Base-by-base conservation (phyloP, 2,888 invertebrate species). In the Meandrusa payeni region DNA sequence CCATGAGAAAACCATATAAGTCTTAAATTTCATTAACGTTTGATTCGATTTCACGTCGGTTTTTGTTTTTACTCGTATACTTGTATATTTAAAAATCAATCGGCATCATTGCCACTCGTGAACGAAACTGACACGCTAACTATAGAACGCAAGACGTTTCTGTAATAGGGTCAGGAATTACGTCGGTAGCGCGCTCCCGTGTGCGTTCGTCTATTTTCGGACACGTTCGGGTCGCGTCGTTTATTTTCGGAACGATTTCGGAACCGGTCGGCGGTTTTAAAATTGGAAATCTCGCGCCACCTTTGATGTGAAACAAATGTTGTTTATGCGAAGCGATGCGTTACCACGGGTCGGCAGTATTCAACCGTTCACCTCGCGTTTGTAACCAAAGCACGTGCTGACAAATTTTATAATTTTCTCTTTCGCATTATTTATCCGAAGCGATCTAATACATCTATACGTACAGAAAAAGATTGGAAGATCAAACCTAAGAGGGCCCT, bases 121-220 rank as follows among this genome's bases (percentile, higher is more conserved):
- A 38, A 12, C 9, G 19, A 46, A 39, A 29, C 9, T n/a, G 28
- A 22, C 17, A 23, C 34, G 48, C 57, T 61, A 58, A 49, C 39
- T 55, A 55, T 54, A 59, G 57, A 47, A 49, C 47, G 54, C 52
- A 72, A 66, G 68, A 73, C 71, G 71, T 75, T 74, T 78, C 68
- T 74, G 81, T 69, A 85, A 81, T 83, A 82, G 82, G 85, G 83
- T 85, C 85, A 85, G 75, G 73, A 76, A 74, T 78, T 85, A 68
- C 83, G 83, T 80, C 64, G 69, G 69, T 57, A 50, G 52, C 58
- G 66, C 64, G 69, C 60, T 63, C 57, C 11, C 17, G 41, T 31
- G 67, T 64, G 68, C 68, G 77, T 71, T 72, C 72, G 69, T 55
- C 56, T 82, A 82, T 82, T 81, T 77, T 70, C 68, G 75, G 60